Conservation (phyloP, 2,888 invertebrate genomes). For the Caradrina clavipalpis region DNA sequence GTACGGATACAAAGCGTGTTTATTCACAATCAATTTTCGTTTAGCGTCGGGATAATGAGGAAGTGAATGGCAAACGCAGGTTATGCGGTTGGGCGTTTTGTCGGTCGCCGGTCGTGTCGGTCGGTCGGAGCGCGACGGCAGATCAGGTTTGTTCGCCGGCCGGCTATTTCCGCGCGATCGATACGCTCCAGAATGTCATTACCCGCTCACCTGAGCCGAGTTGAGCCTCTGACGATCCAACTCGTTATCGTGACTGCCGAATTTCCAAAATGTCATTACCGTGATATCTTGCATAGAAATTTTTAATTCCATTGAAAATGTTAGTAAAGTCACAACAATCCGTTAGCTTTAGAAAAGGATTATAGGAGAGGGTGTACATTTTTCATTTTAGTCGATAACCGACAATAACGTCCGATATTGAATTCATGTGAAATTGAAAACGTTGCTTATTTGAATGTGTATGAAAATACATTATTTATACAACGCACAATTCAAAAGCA, state of each 20-base stretch:
- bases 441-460: slow-evolving; percentile 15
- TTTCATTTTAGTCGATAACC: slow-evolving; percentile 7
- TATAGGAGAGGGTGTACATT: background rate
- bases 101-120: slow-evolving; percentile 14
- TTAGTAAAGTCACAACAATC: slow-evolving; percentile 18
- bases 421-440: slow-evolving; percentile 20
- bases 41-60: slow-evolving; percentile 49
- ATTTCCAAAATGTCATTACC: slow-evolving; percentile 52
- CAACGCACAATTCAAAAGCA: slow-evolving; percentile 9
- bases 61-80: slow-evolving; percentile 54
- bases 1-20: slow-evolving; percentile 9
- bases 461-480: slow-evolving; percentile 29
- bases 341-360: background rate
- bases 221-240: slow-evolving; percentile 60
- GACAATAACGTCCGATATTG: background rate
- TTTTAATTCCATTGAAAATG: slow-evolving; percentile 22
- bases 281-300: slow-evolving; percentile 32
- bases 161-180: slow-evolving; percentile 75
- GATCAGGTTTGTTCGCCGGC: slow-evolving; percentile 61
- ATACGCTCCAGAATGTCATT: slow-evolving; percentile 78
- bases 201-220: slow-evolving; percentile 72
- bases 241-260: slow-evolving; percentile 55
- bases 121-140: slow-evolving; percentile 46
- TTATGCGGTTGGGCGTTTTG: slow-evolving; percentile 39
- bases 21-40: slow-evolving; percentile 36